Evolutionary conservation across 1,140 invertebrate species (phyloP).

Genomic region (Rhopalosiphum padi): DNA sequence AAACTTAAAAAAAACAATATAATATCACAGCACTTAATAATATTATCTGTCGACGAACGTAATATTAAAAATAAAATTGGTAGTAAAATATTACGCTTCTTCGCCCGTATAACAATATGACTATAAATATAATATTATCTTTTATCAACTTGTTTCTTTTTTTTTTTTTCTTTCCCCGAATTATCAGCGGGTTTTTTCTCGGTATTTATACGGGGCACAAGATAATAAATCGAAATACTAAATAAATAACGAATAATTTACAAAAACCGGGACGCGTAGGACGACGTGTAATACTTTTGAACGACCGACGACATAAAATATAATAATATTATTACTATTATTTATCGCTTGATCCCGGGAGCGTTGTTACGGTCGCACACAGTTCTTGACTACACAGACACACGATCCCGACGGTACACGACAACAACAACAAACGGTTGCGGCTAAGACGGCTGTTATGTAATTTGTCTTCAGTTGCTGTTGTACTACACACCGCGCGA

Average conservation of each 20-base stretch:
- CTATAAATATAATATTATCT: not conserved
- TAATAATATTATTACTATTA: not conserved
- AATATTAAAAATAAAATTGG: not conserved
- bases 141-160: not conserved
- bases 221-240: not conserved
- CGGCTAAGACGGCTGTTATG: not conserved
- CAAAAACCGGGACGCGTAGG: not conserved
- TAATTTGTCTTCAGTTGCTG: not conserved
- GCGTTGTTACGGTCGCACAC: slow-evolving; percentile 37
- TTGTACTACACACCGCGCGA: not conserved
- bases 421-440: not conserved
- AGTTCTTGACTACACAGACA: not conserved
- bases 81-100: not conserved
- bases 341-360: slow-evolving; percentile 9
- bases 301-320: not conserved
- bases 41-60: slow-evolving; percentile 23
- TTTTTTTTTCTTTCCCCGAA: not conserved
- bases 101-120: not conserved
- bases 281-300: not conserved
- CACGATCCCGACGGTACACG: not conserved
- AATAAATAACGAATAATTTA: slow-evolving; percentile 10
- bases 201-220: not conserved
- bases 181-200: slow-evolving; percentile 5
- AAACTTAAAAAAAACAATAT: slow-evolving; percentile 41
- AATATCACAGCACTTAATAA: slow-evolving; percentile 54